Evolutionary conservation across 2,113 vertebrate genomes (phyloP).

Genomic region (Recurvirostra avosetta): DNA sequence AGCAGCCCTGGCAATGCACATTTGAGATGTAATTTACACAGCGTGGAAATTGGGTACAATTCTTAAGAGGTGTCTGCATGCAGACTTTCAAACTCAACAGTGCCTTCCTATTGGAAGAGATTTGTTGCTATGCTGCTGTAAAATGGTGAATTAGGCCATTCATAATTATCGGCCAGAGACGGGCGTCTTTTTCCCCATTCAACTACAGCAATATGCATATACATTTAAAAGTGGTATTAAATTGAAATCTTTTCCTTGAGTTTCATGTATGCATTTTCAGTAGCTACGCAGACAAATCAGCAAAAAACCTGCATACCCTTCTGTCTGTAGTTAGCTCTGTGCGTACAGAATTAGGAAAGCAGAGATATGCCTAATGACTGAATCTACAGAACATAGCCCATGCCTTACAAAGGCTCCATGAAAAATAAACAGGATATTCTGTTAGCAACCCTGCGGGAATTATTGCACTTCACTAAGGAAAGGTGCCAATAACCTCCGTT

Average conservation of each 20-base stretch:
- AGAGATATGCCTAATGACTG: neutral
- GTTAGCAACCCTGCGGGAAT: slow-evolving; percentile 56
- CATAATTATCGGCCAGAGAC: slow-evolving; percentile 8
- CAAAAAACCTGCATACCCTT: neutral
- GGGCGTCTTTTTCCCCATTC: neutral
- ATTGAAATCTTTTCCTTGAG: slow-evolving; percentile 13
- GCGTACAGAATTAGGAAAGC: slow-evolving; percentile 19
- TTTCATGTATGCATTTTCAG: neutral
- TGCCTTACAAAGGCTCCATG: slow-evolving; percentile 27
- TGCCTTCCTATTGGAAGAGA: slow-evolving; percentile 47
- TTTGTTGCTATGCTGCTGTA: slow-evolving; percentile 56
- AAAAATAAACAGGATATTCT: slow-evolving; percentile 65
- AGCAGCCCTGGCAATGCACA: slow-evolving; percentile 11
- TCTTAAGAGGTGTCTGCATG: slow-evolving; percentile 5
- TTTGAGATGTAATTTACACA: slow-evolving; percentile 34
- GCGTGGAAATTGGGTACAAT: slow-evolving; percentile 12
- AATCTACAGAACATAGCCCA: neutral
- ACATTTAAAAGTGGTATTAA: neutral
- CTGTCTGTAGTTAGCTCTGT: neutral
- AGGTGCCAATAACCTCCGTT: slow-evolving; percentile 60
- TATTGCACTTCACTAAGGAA: slow-evolving; percentile 56
- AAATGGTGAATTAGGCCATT: slow-evolving; percentile 53
- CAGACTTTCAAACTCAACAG: slow-evolving; percentile 12
- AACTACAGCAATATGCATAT: neutral
- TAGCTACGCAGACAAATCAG: slow-evolving; percentile 7